Percentiles rank a stretch among this genome's conserved stretches.
These are phyloP conservation scores for Bergia sp. DNA, from an alignment of 92 coral and sea anemone species.

Conservation along the genomic window DNA sequence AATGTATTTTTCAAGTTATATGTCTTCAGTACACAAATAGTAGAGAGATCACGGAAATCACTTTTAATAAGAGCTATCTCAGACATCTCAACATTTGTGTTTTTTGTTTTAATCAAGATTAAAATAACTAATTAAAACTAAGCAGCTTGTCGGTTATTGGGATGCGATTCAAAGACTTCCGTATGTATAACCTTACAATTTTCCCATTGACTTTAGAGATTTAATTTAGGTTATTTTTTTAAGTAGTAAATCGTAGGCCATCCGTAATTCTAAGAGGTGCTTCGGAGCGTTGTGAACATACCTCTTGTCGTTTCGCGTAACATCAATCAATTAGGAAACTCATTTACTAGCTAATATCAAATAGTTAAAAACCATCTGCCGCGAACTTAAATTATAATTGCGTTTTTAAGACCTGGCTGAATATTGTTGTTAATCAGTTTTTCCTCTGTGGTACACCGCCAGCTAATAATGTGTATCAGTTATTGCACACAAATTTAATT, in stretches of 20 bases:
- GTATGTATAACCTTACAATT: neutral
- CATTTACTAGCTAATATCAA: too few species aligned
- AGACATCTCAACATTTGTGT: neutral
- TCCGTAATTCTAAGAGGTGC: neutral
- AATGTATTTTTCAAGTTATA: neutral
- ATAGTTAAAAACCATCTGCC: neutral
- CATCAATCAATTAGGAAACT: neutral
- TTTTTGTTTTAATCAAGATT: too few species aligned
- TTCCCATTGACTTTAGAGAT: neutral
- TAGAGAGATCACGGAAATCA: neutral
- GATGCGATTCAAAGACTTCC: neutral
- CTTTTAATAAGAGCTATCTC: neutral
- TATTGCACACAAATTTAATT: neutral
- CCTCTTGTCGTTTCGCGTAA: neutral
- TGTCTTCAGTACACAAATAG: neutral
- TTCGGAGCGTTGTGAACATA: neutral
- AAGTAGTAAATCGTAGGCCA: neutral
- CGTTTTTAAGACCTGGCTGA: neutral
- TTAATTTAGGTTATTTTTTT: neutral
- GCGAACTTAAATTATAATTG: neutral
- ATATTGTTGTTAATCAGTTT: neutral
- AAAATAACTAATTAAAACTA: neutral
- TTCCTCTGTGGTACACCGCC: neutral
- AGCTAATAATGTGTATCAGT: neutral
- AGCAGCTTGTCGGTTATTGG: neutral